These are phyloP conservation scores for Myrmophylax atrothorax DNA, from an alignment of 2,113 vertebrate species.

Conservation along the genomic window DNA sequence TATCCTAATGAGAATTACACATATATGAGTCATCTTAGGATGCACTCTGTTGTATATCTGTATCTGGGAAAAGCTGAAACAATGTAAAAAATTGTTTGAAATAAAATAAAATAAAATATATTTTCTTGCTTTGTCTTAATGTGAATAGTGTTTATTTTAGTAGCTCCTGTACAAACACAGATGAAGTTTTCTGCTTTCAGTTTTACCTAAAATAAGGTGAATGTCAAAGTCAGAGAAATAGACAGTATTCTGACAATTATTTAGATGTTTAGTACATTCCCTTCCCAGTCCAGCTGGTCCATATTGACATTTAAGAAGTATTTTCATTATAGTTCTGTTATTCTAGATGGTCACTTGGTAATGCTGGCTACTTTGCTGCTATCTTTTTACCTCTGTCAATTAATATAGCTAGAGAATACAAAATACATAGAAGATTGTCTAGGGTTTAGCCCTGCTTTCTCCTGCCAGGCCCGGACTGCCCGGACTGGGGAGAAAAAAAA, in stretches of 20 bases:
- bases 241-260: neutral
- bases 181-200: neutral
- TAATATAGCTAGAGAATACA: neutral
- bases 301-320: neutral
- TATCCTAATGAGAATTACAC: neutral
- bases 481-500: no score
- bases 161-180: neutral
- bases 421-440: no score
- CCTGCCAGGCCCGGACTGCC: no score
- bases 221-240: neutral
- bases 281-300: neutral
- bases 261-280: neutral
- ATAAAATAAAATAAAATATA: neutral
- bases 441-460: no score
- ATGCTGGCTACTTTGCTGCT: neutral
- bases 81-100: neutral
- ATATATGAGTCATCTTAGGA: neutral
- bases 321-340: neutral
- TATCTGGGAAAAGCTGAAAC: neutral
- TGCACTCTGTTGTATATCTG: neutral
- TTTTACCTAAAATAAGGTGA: neutral
- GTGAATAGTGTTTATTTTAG: neutral
- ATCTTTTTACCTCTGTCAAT: neutral
- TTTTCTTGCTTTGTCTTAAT: neutral
- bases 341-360: neutral